phyloP scores from a whole-genome alignment of 2,113 vertebrate species.

The Furnarius figulus region DNA sequence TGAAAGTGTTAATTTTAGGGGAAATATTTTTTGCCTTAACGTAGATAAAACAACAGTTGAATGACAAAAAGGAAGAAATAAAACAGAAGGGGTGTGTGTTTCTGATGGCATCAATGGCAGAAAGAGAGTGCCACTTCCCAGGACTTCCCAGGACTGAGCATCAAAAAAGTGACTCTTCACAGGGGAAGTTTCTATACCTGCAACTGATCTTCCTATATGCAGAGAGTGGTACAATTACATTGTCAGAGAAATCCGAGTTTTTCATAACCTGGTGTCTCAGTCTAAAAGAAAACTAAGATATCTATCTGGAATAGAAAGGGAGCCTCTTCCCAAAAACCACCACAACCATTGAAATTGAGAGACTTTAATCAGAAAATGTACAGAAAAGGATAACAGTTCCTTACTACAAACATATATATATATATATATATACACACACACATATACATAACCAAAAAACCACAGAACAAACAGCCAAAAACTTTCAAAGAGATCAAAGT shows the following conservation, averaged over 20 bases:
- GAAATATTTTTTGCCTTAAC: background rate
- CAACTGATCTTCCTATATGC: background rate
- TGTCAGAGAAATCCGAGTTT: background rate
- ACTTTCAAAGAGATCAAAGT: no score
- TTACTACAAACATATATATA: no score
- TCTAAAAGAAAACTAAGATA: no score
- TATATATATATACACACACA: no score
- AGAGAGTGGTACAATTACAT: background rate
- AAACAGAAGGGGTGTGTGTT: background rate
- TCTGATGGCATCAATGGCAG: background rate
- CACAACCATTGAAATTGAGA: no score
- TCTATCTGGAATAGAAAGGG: no score
- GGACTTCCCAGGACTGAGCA: background rate
- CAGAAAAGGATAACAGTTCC: no score
- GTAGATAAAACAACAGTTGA: background rate
- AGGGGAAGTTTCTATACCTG: background rate
- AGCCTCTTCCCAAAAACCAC: no score
- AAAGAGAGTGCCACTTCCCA: background rate
- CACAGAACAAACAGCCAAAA: no score
- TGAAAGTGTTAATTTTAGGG: background rate
- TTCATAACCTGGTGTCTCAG: background rate
- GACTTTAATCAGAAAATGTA: no score
- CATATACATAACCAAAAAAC: no score
- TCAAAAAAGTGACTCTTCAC: background rate
- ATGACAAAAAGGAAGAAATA: background rate